phyloP scores from a whole-genome alignment of 2,888 invertebrate species.

The Conomelus anceps region DNA sequence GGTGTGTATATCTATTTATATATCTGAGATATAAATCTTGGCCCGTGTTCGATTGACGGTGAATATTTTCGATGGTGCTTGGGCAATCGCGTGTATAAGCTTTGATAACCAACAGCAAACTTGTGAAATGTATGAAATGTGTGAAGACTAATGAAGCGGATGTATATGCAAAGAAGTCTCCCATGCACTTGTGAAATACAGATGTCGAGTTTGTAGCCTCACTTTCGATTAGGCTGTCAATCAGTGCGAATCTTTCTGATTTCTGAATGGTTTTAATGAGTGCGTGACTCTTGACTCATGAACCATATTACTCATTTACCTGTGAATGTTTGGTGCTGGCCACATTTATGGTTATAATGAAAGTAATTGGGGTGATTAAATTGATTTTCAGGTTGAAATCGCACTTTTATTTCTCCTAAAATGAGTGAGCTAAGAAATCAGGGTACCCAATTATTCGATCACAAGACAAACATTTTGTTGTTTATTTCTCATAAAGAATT shows the following conservation, averaged over 20 bases:
- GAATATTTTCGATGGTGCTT: neutral
- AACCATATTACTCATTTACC: too few relatives aligned
- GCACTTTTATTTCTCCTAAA: too few relatives aligned
- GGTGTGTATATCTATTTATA: neutral
- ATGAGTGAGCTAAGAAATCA: too few relatives aligned
- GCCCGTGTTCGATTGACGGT: neutral
- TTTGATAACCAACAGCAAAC: neutral
- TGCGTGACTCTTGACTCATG: neutral
- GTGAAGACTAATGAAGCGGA: neutral
- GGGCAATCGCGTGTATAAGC: neutral
- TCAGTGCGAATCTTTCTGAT: neutral
- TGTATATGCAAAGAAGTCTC: neutral
- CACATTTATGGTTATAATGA: too few relatives aligned
- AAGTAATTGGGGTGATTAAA: too few relatives aligned
- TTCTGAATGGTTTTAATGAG: too few relatives aligned
- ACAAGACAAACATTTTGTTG: too few relatives aligned
- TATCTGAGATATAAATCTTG: neutral
- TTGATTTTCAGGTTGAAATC: too few relatives aligned
- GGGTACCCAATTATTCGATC: too few relatives aligned
- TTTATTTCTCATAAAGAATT: too few relatives aligned
- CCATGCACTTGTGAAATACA: neutral
- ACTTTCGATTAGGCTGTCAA: neutral
- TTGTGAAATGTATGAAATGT: neutral
- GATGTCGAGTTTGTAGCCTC: neutral
- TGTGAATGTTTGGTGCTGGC: too few relatives aligned